These are phyloP conservation scores for Poeciliopsis gracilis DNA, from an alignment of 2,797 vertebrate species.

Conservation along the genomic window DNA sequence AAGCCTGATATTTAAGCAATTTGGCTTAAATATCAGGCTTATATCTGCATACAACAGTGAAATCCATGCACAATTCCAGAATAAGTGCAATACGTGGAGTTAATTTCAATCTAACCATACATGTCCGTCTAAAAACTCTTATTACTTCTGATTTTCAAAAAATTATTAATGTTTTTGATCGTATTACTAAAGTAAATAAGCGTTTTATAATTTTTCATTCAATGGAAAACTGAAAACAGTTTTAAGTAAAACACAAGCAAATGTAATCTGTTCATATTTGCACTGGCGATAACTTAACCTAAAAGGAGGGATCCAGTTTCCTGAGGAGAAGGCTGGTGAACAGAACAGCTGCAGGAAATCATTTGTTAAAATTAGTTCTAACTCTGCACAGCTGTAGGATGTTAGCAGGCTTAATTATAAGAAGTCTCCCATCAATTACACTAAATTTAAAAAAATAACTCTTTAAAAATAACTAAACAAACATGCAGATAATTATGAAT, in stretches of 20 bases:
- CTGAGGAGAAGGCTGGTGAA: conserved; percentile 26
- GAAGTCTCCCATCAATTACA: not conserved
- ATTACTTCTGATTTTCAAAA: not conserved
- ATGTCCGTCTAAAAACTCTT: not conserved
- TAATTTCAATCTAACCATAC: not conserved
- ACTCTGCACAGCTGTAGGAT: conserved; percentile 22
- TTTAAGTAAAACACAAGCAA: not conserved
- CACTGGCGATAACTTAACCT: conserved; percentile 14
- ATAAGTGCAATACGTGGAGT: not conserved
- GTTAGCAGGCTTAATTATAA: not conserved
- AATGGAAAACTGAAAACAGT: not conserved
- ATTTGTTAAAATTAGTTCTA: conserved; percentile 25
- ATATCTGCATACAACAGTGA: not conserved
- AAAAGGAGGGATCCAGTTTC: conserved; percentile 8
- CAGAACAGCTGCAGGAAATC: conserved; percentile 23
- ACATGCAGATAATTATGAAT: not conserved
- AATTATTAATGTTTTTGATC: not conserved
- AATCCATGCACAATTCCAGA: not conserved
- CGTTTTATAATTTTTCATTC: not conserved
- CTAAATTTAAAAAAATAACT: conserved; percentile 1
- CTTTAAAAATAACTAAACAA: not conserved
- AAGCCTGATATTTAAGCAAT: too few species aligned
- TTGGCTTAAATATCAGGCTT: too few species aligned
- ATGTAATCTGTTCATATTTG: not conserved
- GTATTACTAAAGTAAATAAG: not conserved